phyloP scores from a whole-genome alignment of 2,113 vertebrate genomes.

The Solea senegalensis region DNA sequence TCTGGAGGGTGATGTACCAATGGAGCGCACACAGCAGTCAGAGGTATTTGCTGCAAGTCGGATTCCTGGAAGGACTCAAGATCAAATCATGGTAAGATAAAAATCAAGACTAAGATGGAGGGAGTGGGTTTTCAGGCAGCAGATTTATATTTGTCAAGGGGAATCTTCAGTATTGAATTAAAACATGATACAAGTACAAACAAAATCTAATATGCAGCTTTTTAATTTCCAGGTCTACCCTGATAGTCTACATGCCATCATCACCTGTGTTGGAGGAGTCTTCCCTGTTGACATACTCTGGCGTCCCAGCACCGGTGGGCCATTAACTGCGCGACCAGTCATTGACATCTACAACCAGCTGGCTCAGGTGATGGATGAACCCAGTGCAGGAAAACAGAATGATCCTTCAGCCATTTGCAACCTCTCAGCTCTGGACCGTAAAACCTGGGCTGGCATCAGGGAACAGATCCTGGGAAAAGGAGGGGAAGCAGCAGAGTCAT shows the following conservation, averaged over 20 bases:
- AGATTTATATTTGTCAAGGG: not conserved
- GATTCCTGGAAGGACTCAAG: constrained; percentile 73
- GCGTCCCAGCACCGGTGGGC: constrained; percentile 47
- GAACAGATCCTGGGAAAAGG: constrained; percentile 69
- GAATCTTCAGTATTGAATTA: not conserved
- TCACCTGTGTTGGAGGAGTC: constrained; percentile 74
- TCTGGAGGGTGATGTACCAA: constrained; percentile 71
- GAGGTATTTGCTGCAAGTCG: constrained; percentile 80
- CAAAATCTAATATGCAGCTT: not conserved
- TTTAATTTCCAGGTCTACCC: constrained; percentile 75
- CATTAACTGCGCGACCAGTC: constrained; percentile 65
- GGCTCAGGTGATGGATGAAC: constrained; percentile 59
- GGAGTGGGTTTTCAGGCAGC: not conserved
- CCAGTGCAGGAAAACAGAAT: constrained; percentile 44
- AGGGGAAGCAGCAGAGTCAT: constrained; percentile 63
- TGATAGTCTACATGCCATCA: constrained; percentile 79
- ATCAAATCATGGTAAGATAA: constrained; percentile 81
- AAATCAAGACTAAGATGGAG: not conserved
- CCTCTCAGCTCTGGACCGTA: constrained; percentile 76
- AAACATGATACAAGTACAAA: not conserved
- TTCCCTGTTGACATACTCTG: constrained; percentile 79
- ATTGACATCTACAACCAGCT: constrained; percentile 78
- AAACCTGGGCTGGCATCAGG: constrained; percentile 73
- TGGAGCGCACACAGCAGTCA: constrained; percentile 81
- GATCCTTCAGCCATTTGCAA: constrained; percentile 70